These are phyloP conservation scores for Dipodomys spectabilis DNA, from an alignment of 2,113 vertebrate genomes.

Conservation along the genomic window DNA sequence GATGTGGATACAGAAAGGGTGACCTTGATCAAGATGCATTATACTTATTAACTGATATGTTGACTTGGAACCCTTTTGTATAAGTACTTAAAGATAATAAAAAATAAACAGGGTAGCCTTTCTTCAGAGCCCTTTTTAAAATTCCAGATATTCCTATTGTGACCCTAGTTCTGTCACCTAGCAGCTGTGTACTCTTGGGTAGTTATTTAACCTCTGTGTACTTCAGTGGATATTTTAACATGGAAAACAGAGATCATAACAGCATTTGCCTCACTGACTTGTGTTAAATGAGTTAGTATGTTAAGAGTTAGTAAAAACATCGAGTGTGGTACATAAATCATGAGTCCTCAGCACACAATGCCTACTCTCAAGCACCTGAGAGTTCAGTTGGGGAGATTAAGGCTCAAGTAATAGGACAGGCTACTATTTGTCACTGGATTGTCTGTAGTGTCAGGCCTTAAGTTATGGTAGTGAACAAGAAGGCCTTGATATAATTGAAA, in stretches of 20 bases:
- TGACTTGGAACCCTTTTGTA: no score
- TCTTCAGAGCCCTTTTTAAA: neutral
- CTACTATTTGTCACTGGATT: neutral
- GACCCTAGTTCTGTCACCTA: neutral
- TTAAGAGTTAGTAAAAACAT: neutral
- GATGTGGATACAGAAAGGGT: no score
- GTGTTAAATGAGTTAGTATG: neutral
- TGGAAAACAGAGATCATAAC: neutral
- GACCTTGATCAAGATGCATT: no score
- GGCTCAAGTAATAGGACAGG: neutral
- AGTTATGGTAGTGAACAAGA: slow-evolving; percentile 7
- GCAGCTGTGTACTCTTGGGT: neutral
- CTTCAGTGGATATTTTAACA: neutral
- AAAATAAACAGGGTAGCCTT: neutral
- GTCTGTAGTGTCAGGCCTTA: neutral
- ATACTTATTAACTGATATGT: no score
- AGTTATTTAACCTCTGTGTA: neutral
- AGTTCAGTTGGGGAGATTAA: neutral
- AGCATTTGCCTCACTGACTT: neutral
- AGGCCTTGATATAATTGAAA: neutral
- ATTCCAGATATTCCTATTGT: neutral
- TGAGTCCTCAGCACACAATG: neutral
- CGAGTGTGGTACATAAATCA: neutral
- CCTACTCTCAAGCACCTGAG: neutral
- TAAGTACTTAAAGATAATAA: no score